These are phyloP conservation scores for Orientallactaga bullata DNA, from an alignment of 2,113 vertebrate genomes.

Conservation along the genomic window DNA sequence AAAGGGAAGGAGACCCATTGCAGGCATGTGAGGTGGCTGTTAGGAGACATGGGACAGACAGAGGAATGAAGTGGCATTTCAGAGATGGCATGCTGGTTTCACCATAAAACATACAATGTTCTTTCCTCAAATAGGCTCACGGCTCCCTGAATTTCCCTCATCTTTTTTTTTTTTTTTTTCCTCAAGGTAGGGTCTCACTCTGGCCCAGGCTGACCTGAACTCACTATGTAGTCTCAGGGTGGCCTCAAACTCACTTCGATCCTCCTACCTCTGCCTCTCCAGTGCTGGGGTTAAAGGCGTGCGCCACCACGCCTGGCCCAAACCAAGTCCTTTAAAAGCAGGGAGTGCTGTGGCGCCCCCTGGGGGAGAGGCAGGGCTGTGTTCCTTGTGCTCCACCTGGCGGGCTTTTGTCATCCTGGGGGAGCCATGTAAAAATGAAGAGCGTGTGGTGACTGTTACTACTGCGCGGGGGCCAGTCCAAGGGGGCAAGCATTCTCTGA, in stretches of 20 bases:
- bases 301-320: too few species aligned
- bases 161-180: not conserved
- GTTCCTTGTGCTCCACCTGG: not conserved
- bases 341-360: not conserved
- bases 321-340: not conserved
- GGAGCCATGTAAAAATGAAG: not conserved
- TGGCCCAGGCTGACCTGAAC: not conserved
- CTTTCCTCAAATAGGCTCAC: not conserved
- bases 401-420: not conserved
- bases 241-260: too few species aligned
- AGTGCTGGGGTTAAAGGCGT: too few species aligned
- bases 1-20: not conserved
- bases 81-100: not conserved
- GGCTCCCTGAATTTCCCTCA: not conserved
- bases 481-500: not conserved
- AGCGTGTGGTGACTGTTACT: not conserved
- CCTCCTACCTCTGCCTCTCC: too few species aligned
- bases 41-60: rapidly evolving
- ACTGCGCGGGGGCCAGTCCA: not conserved
- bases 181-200: too few species aligned
- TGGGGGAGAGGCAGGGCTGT: not conserved
- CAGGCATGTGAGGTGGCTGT: not conserved
- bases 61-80: not conserved
- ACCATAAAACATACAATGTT: not conserved
- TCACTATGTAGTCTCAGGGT: not conserved